phyloP scores from a whole-genome alignment of 2,888 invertebrate species.

The Listrodromus nycthemerus region DNA sequence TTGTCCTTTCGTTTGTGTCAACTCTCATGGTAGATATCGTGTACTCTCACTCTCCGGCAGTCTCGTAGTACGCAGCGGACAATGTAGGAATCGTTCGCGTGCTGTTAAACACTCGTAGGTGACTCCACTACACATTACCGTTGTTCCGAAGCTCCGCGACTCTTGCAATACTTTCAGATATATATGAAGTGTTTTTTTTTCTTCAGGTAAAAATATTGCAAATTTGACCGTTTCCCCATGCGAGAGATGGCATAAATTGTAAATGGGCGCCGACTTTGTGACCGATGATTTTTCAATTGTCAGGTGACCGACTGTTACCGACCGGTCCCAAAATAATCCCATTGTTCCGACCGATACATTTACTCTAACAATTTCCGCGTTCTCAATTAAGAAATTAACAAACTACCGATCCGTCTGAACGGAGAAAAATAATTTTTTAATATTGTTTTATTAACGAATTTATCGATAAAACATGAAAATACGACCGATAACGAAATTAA shows the following conservation, averaged over 20 bases:
- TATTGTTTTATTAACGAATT: too few relatives aligned
- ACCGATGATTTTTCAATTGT: too few relatives aligned
- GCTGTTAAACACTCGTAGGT: conserved; percentile 55
- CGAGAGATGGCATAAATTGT: not conserved
- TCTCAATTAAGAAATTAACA: too few relatives aligned
- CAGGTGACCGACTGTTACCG: too few relatives aligned
- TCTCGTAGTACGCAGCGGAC: conserved; percentile 37
- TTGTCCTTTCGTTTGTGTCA: conserved; percentile 68
- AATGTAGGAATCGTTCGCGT: conserved; percentile 58
- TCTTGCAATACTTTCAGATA: conserved; percentile 13
- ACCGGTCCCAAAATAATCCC: too few relatives aligned
- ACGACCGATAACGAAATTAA: too few relatives aligned
- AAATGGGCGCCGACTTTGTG: too few relatives aligned
- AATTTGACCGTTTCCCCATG: not conserved
- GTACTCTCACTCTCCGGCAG: conserved; percentile 41
- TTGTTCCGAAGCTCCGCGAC: not conserved
- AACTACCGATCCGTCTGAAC: too few relatives aligned
- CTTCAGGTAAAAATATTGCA: not conserved
- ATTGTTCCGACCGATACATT: too few relatives aligned
- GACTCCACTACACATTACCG: conserved; percentile 39
- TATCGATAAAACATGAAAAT: too few relatives aligned
- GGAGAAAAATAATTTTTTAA: too few relatives aligned
- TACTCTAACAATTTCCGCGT: too few relatives aligned
- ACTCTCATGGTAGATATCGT: conserved; percentile 9
- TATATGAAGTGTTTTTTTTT: not conserved